Evolutionary conservation across 2,113 vertebrate genomes (phyloP).

Genomic region (Nerophis ophidion): DNA sequence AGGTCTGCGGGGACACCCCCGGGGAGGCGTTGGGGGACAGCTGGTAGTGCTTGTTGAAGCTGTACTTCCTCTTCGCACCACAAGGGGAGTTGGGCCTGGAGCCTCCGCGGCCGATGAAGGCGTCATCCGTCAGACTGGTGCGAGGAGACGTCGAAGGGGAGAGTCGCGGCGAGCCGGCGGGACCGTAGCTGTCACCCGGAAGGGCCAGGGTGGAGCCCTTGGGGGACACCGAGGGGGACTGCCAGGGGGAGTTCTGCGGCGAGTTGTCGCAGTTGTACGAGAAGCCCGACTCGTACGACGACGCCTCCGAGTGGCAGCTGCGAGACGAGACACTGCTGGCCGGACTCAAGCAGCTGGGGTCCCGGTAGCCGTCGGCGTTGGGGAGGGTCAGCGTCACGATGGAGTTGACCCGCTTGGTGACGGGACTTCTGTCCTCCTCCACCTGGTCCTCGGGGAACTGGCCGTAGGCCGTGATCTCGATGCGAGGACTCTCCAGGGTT

Average conservation of each 20-base stretch:
- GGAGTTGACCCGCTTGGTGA: slow-evolving; percentile 75
- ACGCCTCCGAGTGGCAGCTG: slow-evolving; percentile 93
- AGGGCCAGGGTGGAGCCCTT: slow-evolving; percentile 74
- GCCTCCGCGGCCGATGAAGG: slow-evolving; percentile 76
- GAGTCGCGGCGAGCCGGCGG: slow-evolving; percentile 79
- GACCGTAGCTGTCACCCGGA: slow-evolving; percentile 69
- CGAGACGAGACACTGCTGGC: slow-evolving; percentile 95
- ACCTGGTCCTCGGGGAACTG: slow-evolving; percentile 84
- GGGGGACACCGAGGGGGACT: slow-evolving; percentile 91
- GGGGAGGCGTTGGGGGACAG: slow-evolving; percentile 86
- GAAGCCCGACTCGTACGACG: slow-evolving; percentile 91
- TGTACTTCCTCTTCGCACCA: slow-evolving; percentile 91
- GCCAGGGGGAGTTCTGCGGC: slow-evolving; percentile 94
- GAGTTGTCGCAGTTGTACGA: slow-evolving; percentile 88
- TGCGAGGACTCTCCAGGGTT: slow-evolving; percentile 89
- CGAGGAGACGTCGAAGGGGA: slow-evolving; percentile 85
- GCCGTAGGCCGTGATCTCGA: slow-evolving; percentile 92
- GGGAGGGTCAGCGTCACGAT: slow-evolving; percentile 88
- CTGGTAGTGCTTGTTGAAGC: slow-evolving; percentile 78
- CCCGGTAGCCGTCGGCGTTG: slow-evolving; percentile 83
- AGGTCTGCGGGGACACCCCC: slow-evolving; percentile 83
- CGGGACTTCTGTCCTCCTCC: slow-evolving; percentile 75
- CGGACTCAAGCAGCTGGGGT: slow-evolving; percentile 91
- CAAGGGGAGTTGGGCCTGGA: slow-evolving; percentile 82
- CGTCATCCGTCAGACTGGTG: slow-evolving; percentile 82